Evolutionary conservation across 2,888 invertebrate species (phyloP).

Genomic region (Nowickia ferox): DNA sequence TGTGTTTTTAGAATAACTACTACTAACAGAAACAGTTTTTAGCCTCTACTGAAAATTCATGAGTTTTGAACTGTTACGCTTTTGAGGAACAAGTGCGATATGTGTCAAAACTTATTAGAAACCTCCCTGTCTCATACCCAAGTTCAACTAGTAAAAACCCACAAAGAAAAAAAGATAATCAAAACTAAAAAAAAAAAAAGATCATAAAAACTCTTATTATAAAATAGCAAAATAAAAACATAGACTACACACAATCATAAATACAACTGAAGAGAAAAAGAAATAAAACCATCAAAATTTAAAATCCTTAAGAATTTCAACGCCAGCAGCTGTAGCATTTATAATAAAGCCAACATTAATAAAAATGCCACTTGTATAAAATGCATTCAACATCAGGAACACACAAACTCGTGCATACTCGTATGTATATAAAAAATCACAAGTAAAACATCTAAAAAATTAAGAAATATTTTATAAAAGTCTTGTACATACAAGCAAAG

Average conservation of each 20-base stretch:
- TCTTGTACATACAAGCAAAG: neutral
- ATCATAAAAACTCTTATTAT: neutral
- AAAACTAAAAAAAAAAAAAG: neutral
- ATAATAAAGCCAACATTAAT: slow-evolving; percentile 37
- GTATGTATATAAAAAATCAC: neutral
- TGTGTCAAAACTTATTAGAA: neutral
- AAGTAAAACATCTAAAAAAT: slow-evolving; percentile 10
- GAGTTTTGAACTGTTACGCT: no score
- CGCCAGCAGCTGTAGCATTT: slow-evolving; percentile 29
- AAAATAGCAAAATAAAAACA: neutral
- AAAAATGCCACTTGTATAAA: slow-evolving; percentile 42
- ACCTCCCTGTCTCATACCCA: neutral
- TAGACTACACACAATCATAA: slow-evolving; percentile 2
- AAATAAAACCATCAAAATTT: slow-evolving; percentile 21
- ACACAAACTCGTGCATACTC: neutral
- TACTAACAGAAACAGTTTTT: no score
- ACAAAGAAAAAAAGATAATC: neutral
- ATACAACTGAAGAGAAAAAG: neutral
- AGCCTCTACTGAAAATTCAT: no score
- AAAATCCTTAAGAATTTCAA: slow-evolving; percentile 27
- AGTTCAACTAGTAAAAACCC: neutral
- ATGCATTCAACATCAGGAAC: neutral
- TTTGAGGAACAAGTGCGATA: no score
- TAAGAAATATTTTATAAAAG: neutral
- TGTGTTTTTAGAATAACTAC: no score